Base-by-base conservation (phyloP, 2,113 vertebrate species). In the Glareola pratincola region DNA sequence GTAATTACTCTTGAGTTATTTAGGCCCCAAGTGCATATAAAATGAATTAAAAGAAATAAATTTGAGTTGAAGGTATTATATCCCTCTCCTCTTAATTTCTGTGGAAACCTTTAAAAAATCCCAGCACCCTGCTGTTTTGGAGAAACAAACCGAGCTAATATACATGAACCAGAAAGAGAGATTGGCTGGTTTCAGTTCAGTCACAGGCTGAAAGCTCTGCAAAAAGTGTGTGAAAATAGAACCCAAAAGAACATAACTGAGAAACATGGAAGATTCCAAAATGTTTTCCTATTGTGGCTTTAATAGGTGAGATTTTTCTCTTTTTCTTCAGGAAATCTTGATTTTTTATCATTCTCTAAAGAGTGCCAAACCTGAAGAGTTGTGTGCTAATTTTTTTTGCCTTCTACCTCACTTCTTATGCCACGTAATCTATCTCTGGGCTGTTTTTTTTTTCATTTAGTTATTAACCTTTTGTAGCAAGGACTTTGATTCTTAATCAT, bases 21-120 rank as follows among this genome's bases (percentile, higher is more conserved):
- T 91, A 81, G 91, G 83, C 96, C 95, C 95, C 76, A 64, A 95
- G 94, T 91, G 96, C 94, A 92, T 94, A 96, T 96, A 96, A 97
- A 96, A 94, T 84, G 97, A 97, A 94, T 96, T 97, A 96, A 97
- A 97, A 96, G 91, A 96, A 95, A 95, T 96, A 96, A 97, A 97
- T 94, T 96, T 94, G 91, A 91, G 81, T 92, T 96, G 95, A 96
- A 96, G 90, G 94, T 89, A 95, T 96, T 96, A 94, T 95, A 88
- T 86, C 80, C 94, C 68, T 92, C 91, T 91, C 82, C 72, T 91
- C 92, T 86, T 97, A 87, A 93, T 96, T 96, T 97, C 88, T 88
- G 92, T 91, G 90, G 72, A 97, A 96, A 96, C 83, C 92, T 94
- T 94, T 95, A 93, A 92, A 97, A 94, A 93, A 91, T 87, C 85